Percentiles rank a stretch among this genome's conserved stretches.
Conservation (phyloP, 2,888 invertebrate genomes). For the Torymus aiolomorphi region DNA sequence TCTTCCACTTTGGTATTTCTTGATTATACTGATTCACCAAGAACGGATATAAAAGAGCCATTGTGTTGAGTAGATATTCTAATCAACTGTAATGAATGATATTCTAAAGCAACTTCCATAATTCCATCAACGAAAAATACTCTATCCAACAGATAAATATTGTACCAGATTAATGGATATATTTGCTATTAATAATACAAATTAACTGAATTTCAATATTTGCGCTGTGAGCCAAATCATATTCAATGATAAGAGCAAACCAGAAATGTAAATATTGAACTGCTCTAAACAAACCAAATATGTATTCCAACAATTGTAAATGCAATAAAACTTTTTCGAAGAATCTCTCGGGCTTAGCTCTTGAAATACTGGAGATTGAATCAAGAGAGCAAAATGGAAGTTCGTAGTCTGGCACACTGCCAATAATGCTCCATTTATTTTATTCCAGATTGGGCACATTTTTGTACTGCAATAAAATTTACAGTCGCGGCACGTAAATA, state of each 20-base stretch:
- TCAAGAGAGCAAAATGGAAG: slow-evolving; percentile 14
- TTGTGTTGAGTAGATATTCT: background rate
- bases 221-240: too few species aligned
- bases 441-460: slow-evolving; percentile 21
- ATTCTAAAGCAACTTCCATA: too few species aligned
- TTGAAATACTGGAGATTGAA: slow-evolving; percentile 23
- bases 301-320: background rate
- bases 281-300: background rate
- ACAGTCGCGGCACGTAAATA: background rate
- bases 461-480: slow-evolving; percentile 20
- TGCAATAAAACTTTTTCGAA: slow-evolving; percentile 16
- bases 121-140: too few species aligned
- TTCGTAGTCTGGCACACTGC: slow-evolving; percentile 23
- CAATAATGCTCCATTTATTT: slow-evolving; percentile 20
- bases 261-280: background rate
- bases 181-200: too few species aligned
- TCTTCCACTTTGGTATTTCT: slow-evolving; percentile 24
- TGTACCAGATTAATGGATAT: too few species aligned
- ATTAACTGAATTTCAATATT: too few species aligned
- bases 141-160: too few species aligned
- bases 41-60: background rate
- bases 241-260: too few species aligned
- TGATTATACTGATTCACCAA: slow-evolving; percentile 19
- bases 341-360: slow-evolving; percentile 8
- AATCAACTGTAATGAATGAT: too few species aligned